Base-by-base conservation (phyloP, 2,113 vertebrate species). In the Serinus canaria region DNA sequence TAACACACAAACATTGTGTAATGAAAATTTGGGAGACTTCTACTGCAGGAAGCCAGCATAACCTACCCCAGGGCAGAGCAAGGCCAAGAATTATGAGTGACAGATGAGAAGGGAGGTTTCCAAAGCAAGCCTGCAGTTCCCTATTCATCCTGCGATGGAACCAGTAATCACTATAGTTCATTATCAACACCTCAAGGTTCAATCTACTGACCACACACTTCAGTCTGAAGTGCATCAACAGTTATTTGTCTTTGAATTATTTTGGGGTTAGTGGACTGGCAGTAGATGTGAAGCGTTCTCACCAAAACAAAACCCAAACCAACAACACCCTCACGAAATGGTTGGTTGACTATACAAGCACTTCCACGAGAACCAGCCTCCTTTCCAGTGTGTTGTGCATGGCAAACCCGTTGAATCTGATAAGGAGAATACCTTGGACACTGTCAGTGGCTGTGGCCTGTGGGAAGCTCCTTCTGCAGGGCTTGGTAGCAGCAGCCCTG, bases 241-340 rank as follows among this genome's bases (percentile, higher is more conserved):
- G 39, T 41, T 70, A 31, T 46, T 82, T 83, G 62, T 64, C 79
- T 86, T 39, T n/a, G 35, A 24, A 7, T 41, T 67, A 49, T 44
- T 69, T 77, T 47, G 25, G 37, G n/a, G 9, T 31, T 41, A 52
- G 41, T 5, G 15, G 55, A 39, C 35, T 60, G 58, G 67, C 60
- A 88, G 75, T 10, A 41, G 79, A 58, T 17, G 24, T 2, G 19
- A 73, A 67, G 12, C 1, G 0, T 44, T 66, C 69, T 76, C 4
- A 1, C 37, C 70, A 47, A 52, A 92, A 64, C 53, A 72, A 52
- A 55, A 46, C 37, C 67, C 58, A 44, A 58, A 87, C n/a, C 53
- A 74, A 70, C n/a, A 62, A 18, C 0, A 4, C 25, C 31, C 21
- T 23, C 28, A 39, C 73, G 59, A 84, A 58, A 63, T 0, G 0